Evolutionary conservation across 2,888 invertebrate species (phyloP).

Genomic region (Cyaniris semiargus): DNA sequence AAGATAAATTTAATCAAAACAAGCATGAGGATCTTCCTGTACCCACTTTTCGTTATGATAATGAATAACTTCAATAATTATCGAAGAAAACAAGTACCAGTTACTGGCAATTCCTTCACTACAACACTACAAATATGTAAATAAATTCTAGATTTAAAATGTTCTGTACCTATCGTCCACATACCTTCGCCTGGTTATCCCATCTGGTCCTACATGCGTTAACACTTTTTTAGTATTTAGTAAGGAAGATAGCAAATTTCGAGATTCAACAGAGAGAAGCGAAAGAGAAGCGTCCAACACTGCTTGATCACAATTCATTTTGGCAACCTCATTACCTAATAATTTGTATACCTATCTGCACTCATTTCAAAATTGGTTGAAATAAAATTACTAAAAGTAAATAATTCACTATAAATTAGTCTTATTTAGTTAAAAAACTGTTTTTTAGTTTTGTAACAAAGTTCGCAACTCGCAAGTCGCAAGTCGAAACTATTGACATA

Average conservation of each 20-base stretch:
- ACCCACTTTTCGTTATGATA: not conserved
- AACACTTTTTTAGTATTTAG: conserved; percentile 85
- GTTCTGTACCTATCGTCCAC: not conserved
- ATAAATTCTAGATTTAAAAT: not conserved
- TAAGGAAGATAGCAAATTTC: conserved; percentile 77
- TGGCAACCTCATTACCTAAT: conserved; percentile 27
- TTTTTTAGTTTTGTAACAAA: not conserved
- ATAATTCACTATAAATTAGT: not conserved
- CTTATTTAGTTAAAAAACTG: not conserved
- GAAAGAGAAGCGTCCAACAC: conserved; percentile 61
- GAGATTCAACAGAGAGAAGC: conserved; percentile 67
- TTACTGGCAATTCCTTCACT: not conserved
- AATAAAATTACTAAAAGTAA: not conserved
- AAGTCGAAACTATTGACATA: not conserved
- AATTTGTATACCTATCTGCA: not conserved
- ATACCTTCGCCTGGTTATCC: conserved; percentile 74
- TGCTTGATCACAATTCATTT: conserved; percentile 48
- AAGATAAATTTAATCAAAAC: conserved; percentile 1
- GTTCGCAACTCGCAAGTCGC: not conserved
- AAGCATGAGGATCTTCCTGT: not conserved
- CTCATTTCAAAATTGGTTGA: conserved; percentile 1
- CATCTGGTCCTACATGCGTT: conserved; percentile 75
- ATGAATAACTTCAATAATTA: not conserved
- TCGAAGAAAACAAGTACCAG: not conserved
- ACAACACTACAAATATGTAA: not conserved